Evolutionary conservation across 2,888 invertebrate species (phyloP), one percentile per base, ranked within the genome.

Genomic region (Lochmaea crataegi): DNA sequence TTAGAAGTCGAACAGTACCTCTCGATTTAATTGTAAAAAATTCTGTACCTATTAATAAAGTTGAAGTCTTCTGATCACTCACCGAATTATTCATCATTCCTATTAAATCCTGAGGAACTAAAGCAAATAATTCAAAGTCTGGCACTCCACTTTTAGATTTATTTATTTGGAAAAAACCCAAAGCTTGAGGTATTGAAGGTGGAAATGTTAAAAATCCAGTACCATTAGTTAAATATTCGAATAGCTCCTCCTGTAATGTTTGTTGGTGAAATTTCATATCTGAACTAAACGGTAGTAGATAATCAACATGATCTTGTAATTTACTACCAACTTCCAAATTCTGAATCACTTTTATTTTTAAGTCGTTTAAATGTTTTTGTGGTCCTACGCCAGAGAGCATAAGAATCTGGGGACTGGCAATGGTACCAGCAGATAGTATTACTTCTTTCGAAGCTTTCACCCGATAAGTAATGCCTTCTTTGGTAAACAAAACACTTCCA

Each of bases 381-480:
- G 93, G 93, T 0, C 94, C 94, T 42, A 95, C 87, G 11, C 96
- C 96, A 0, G 95, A 95, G 12, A 96, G 85, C 93, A 95, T 92
- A 63, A 96, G 85, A 10, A 96, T 85, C 83, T 96, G 95, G 0
- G 96, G 94, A 0, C 95, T 93, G 75, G 93, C 94, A 38, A 96
- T 91, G 0, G 93, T 87, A 6, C 96, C 96, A 0, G 94, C 94
- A 11, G 92, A 90, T 18, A 96, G 85, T 66, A 96, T 90, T 1
- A 96, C 90, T 86, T 94, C 95, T 76, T 92, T 93, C 5, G 87
- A 89, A 4, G 93, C 94, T 5, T 86, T 83, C 0, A 88, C 88
- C 42, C 72, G 58, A 61, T 72, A 74, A 38, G 68, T 72, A 38
- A 53, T 60, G 5, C 88, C 89, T 73, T 90, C 87, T 83, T 92